Evolutionary conservation across 1,140 invertebrate genomes (phyloP).

Genomic region (Musca domestica): DNA sequence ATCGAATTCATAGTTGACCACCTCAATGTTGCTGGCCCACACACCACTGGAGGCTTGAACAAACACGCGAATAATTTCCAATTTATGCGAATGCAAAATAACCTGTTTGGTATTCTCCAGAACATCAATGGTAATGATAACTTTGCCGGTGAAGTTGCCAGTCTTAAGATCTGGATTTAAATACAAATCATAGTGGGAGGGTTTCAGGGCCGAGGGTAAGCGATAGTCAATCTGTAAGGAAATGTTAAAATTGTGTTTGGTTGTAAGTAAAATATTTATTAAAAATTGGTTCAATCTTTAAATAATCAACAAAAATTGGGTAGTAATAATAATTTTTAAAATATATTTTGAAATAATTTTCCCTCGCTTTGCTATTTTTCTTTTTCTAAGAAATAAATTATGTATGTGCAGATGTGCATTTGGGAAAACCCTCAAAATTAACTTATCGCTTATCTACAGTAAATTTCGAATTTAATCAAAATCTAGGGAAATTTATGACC

Average conservation of each 20-base stretch:
- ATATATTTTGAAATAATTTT: too few species aligned
- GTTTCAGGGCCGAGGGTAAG: slow-evolving; percentile 66
- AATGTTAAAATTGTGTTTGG: too few species aligned
- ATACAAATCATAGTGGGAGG: slow-evolving; percentile 73
- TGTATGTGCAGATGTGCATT: too few species aligned
- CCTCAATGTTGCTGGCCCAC: not conserved
- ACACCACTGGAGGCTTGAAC: not conserved
- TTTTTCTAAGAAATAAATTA: too few species aligned
- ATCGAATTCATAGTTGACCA: slow-evolving; percentile 32
- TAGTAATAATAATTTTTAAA: too few species aligned
- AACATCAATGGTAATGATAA: slow-evolving; percentile 66
- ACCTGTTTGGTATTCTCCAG: slow-evolving; percentile 60
- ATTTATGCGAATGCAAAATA: slow-evolving; percentile 66
- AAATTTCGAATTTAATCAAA: not conserved
- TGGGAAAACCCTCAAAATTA: too few species aligned
- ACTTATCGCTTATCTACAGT: too few species aligned
- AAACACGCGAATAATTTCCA: slow-evolving; percentile 30
- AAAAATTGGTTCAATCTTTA: too few species aligned
- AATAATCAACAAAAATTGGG: too few species aligned
- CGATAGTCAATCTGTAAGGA: slow-evolving; percentile 55
- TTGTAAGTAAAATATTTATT: too few species aligned
- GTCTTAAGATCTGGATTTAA: slow-evolving; percentile 72
- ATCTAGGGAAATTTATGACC: not conserved
- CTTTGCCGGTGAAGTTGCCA: slow-evolving; percentile 68
- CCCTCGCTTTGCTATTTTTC: too few species aligned